Base-by-base conservation (phyloP, 2,888 invertebrate genomes). In the Athrips mouffetella region DNA sequence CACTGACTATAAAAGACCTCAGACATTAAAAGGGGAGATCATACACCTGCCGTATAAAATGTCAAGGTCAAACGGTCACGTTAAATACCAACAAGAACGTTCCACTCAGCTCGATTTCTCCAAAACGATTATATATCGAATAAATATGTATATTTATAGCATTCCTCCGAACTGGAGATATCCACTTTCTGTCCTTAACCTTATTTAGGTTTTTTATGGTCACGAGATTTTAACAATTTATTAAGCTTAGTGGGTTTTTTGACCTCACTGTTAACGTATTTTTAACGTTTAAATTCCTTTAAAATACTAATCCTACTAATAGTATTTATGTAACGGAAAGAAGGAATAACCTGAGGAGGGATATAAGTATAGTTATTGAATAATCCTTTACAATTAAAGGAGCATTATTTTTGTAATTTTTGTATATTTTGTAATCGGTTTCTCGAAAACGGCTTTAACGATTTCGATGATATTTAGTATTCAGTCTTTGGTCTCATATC, bases 81-180 rank as follows among this genome's bases (percentile, higher is more conserved):
- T 58, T 53, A 54, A 58, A 56, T 57, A 57, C 54, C 62, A 53
- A 58, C 59, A 56, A 53, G 60, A 60, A 57, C 62, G 67, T 65
- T 67, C 68, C 69, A 64, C 65, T 71, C n/a, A n/a, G n/a, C n/a
- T n/a, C 72, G 84, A 83, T 83, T 82, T 86, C 85, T 80, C 80
- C 70, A 70, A 68, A 68, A 57, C 55, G 64, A 73, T 75, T 73
- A 18, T 37, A 46, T 16, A 71, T 73, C 67, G 62, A 62, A 69
- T 67, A 66, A 66, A 67, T 70, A 70, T 73, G 67, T 70, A 71
- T 75, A 62, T 70, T 70, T 72, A 67, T 69, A 63, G 60, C 73
- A 78, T 80, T 75, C 81, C 73, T 59, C 15, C 23, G 10, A 45
- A 23, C 15, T n/a, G 13, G n/a, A 31, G 13, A 11, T 20, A 58